Percentiles rank a stretch among this genome's conserved stretches.
Conservation (phyloP, 1,140 invertebrate species). For the Caenorhabditis remanei region DNA sequence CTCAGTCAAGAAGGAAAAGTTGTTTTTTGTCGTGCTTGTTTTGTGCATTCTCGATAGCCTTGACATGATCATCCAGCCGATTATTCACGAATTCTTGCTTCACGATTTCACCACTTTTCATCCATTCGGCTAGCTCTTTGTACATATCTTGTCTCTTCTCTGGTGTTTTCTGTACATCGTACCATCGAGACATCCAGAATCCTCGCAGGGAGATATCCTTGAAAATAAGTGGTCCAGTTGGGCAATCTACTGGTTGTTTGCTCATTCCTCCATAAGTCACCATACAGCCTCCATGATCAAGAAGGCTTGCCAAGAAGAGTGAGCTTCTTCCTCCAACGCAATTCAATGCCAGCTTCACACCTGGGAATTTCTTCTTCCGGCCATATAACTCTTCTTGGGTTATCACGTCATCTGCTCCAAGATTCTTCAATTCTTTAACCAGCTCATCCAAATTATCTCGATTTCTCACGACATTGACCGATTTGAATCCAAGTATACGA, state of each 20-base stretch:
- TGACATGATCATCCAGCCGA: slow-evolving; percentile 84
- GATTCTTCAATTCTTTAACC: slow-evolving; percentile 82
- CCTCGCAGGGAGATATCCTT: slow-evolving; percentile 88
- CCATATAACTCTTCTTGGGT: slow-evolving; percentile 83
- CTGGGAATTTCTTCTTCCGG: slow-evolving; percentile 38
- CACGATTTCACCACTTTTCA: slow-evolving; percentile 83
- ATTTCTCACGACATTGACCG: slow-evolving; percentile 89
- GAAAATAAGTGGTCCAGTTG: slow-evolving; percentile 90
- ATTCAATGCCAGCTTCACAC: slow-evolving; percentile 86
- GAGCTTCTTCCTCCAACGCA: slow-evolving; percentile 90
- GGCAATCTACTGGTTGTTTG: slow-evolving; percentile 79
- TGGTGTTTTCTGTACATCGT: slow-evolving; percentile 77
- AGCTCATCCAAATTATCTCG: slow-evolving; percentile 85
- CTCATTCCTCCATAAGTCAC: slow-evolving; percentile 78
- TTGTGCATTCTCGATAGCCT: slow-evolving; percentile 81
- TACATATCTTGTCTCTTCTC: slow-evolving; percentile 83
- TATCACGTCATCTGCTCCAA: slow-evolving; percentile 90
- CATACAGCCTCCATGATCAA: slow-evolving; percentile 69
- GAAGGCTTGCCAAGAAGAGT: slow-evolving; percentile 64
- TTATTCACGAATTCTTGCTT: slow-evolving; percentile 85
- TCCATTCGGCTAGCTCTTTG: slow-evolving; percentile 84
- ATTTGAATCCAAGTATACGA: slow-evolving; percentile 81
- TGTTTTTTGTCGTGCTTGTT: slow-evolving; percentile 69
- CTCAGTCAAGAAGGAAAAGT: slow-evolving; percentile 83
- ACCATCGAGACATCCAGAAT: slow-evolving; percentile 97